Evolutionary conservation across 2,797 vertebrate genomes (phyloP).

Genomic region (Xyrichtys novacula): DNA sequence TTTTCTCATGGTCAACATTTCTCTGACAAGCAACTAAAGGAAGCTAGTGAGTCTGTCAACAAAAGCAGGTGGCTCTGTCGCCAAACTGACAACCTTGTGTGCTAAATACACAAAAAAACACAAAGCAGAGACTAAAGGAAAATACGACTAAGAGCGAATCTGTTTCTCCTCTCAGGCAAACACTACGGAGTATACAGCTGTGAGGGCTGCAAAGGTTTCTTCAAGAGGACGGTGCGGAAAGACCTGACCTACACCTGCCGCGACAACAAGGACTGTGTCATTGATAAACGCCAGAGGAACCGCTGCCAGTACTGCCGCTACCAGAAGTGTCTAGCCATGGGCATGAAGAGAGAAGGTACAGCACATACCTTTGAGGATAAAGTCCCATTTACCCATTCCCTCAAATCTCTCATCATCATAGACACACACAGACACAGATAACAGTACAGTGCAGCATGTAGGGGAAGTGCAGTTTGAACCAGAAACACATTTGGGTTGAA

Average conservation of each 20-base stretch:
- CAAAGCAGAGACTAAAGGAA: not conserved
- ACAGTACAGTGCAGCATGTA: no score
- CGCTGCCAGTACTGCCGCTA: slow-evolving; percentile 99
- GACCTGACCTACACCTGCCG: slow-evolving; percentile 98
- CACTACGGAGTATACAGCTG: slow-evolving; percentile 99
- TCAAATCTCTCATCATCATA: slow-evolving; percentile 31
- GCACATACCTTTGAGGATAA: slow-evolving; percentile 86
- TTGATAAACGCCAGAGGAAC: slow-evolving; percentile 98
- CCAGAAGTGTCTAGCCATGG: slow-evolving; percentile 99
- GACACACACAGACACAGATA: slow-evolving; percentile 7
- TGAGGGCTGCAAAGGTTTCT: slow-evolving; percentile 98
- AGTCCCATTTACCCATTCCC: slow-evolving; percentile 60
- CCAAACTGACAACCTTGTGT: not conserved
- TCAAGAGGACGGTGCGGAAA: slow-evolving; percentile 97
- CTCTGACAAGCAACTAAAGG: not conserved
- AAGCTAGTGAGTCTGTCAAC: not conserved
- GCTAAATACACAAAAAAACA: not conserved
- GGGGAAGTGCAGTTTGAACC: no score
- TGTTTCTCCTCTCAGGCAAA: slow-evolving; percentile 87
- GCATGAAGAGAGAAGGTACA: slow-evolving; percentile 99
- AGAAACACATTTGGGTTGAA: no score
- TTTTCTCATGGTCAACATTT: not conserved
- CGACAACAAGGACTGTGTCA: slow-evolving; percentile 96
- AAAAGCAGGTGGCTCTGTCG: not conserved
- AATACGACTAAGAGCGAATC: not conserved